A percentile compares a stretch with the other conserved stretches of the same genome.
Conservation (phyloP, 2,888 invertebrate genomes). For the Agriotes lineatus region DNA sequence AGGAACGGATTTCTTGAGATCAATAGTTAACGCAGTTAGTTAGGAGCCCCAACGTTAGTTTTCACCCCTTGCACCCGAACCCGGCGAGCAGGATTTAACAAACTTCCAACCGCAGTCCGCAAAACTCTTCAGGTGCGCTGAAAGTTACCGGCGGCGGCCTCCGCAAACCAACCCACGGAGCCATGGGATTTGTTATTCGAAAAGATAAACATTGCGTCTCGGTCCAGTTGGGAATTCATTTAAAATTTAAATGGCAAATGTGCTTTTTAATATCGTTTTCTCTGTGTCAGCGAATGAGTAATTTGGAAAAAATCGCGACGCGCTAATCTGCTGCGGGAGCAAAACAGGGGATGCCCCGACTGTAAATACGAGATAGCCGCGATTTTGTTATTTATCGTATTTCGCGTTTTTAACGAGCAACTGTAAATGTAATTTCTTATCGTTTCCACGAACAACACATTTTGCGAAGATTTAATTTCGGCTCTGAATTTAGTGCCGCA, state of each 20-base stretch:
- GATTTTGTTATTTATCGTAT: not conserved
- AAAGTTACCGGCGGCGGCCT: constrained; percentile 20
- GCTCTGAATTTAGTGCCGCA: too few relatives aligned
- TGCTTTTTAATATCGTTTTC: constrained; percentile 28
- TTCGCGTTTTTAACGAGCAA: not conserved
- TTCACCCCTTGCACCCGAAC: not conserved
- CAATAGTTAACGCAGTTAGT: too few relatives aligned
- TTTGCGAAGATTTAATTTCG: too few relatives aligned
- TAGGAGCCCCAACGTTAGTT: not conserved
- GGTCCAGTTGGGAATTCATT: constrained; percentile 28
- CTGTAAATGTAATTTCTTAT: not conserved
- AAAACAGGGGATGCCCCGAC: not conserved
- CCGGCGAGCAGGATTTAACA: constrained; percentile 17
- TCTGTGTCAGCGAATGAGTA: constrained; percentile 16
- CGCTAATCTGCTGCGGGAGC: constrained; percentile 1
- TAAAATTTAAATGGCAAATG: constrained; percentile 32
- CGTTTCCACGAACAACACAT: too few relatives aligned
- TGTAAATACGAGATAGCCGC: not conserved
- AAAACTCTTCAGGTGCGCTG: constrained; percentile 36
- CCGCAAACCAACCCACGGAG: constrained; percentile 43
- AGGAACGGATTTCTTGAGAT: not conserved
- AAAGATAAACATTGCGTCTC: constrained; percentile 33
- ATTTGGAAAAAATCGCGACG: not conserved
- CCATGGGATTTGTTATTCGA: constrained; percentile 38
- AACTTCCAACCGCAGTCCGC: constrained; percentile 27